Evolutionary conservation across 2,113 vertebrate species (phyloP).

Genomic region (Vidua macroura): DNA sequence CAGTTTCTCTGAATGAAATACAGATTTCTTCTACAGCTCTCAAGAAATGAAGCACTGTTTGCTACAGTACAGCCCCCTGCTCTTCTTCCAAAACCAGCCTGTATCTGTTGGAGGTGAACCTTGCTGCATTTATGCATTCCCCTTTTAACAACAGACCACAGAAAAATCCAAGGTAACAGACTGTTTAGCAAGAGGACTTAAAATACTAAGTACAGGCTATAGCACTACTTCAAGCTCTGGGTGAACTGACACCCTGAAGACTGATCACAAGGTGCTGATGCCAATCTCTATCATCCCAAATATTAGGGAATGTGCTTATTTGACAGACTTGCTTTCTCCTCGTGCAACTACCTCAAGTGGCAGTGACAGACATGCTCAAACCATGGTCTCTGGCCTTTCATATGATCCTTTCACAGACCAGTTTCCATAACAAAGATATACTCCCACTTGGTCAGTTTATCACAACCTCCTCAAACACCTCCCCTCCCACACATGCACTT

Average conservation of each 20-base stretch:
- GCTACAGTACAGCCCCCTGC: not conserved
- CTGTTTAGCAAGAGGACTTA: not conserved
- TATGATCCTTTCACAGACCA: not conserved
- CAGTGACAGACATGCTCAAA: not conserved
- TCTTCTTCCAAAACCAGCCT: not conserved
- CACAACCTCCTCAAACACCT: not conserved
- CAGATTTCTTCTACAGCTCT: not conserved
- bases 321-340: not conserved
- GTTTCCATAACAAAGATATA: slow-evolving; percentile 41
- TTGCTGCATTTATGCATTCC: not conserved
- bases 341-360: not conserved
- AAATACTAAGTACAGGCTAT: not conserved
- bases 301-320: not conserved
- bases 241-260: not conserved
- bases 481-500: not conserved
- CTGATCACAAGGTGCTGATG: not conserved
- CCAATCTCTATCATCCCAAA: not conserved
- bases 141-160: not conserved
- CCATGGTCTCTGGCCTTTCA: not conserved
- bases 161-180: not conserved
- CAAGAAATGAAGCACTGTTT: not conserved
- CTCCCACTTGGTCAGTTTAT: slow-evolving; percentile 25
- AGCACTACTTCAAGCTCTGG: not conserved
- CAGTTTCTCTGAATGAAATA: not conserved
- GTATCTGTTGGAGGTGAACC: not conserved